Evolutionary conservation across 2,113 vertebrate genomes (phyloP).

Genomic region (Callaeas wilsoni): DNA sequence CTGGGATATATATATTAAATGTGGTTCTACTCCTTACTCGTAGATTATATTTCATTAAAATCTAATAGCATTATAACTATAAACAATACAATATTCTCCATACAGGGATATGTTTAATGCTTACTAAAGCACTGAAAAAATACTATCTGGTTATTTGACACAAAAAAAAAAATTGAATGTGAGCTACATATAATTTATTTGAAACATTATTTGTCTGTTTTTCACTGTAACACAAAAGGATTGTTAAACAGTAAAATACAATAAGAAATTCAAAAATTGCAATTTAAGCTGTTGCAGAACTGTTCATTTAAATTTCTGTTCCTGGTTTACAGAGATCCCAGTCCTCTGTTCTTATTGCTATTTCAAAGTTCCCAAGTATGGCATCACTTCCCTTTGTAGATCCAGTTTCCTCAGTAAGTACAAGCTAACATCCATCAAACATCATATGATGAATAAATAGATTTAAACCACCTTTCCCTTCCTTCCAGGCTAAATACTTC

Average conservation of each 20-base stretch:
- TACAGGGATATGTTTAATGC: neutral
- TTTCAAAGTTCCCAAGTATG: neutral
- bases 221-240: neutral
- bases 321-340: neutral
- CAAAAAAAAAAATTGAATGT: neutral
- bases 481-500: neutral
- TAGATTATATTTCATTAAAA: conserved; percentile 42
- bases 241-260: neutral
- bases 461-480: neutral
- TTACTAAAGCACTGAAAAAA: neutral
- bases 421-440: neutral
- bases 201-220: neutral
- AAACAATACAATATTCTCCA: neutral
- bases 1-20: neutral
- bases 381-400: neutral
- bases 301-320: neutral
- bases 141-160: neutral
- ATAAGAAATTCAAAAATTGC: neutral
- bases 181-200: neutral
- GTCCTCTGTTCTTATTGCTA: neutral
- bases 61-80: neutral
- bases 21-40: neutral
- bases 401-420: neutral
- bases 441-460: neutral
- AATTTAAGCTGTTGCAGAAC: neutral